phyloP scores from a whole-genome alignment of 2,888 invertebrate genomes.

The Lepidochrysops patricia region DNA sequence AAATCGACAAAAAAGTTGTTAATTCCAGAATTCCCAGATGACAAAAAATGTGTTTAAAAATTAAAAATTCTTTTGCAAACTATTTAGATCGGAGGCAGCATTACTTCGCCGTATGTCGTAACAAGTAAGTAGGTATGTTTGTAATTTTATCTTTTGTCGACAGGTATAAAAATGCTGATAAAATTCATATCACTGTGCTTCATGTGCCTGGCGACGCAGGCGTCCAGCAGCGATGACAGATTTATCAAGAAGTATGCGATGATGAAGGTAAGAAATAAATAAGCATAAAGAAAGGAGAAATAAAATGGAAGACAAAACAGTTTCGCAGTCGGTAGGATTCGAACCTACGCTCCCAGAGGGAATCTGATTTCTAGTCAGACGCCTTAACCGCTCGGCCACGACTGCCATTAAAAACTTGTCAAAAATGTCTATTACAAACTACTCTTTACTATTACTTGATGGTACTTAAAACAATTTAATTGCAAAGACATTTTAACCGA shows the following conservation, averaged over 20 bases:
- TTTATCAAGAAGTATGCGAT: conserved; percentile 82
- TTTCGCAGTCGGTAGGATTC: conserved; percentile 89
- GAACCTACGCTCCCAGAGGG: conserved; percentile 94
- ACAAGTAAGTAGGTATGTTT: neutral
- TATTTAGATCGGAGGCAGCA: too few relatives aligned
- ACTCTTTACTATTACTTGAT: too few relatives aligned
- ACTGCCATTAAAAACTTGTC: conserved; percentile 76
- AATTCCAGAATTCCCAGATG: too few relatives aligned
- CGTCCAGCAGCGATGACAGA: conserved; percentile 76
- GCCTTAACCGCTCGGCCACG: conserved; percentile 92
- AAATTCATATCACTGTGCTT: conserved; percentile 28
- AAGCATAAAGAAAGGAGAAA: conserved; percentile 18
- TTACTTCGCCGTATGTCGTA: too few relatives aligned
- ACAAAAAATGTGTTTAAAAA: too few relatives aligned
- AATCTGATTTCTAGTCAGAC: conserved; percentile 93
- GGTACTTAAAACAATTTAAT: too few relatives aligned
- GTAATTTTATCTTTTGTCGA: conserved; percentile 11
- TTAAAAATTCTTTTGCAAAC: too few relatives aligned
- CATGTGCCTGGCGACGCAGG: conserved; percentile 44
- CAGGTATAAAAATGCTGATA: conserved; percentile 24
- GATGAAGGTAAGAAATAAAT: conserved; percentile 74
- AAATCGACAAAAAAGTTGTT: too few relatives aligned
- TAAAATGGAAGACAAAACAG: conserved; percentile 31
- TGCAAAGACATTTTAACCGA: too few relatives aligned
- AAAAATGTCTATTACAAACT: too few relatives aligned